Conservation (phyloP, 2,888 invertebrate species). For the Phasia obesa region DNA sequence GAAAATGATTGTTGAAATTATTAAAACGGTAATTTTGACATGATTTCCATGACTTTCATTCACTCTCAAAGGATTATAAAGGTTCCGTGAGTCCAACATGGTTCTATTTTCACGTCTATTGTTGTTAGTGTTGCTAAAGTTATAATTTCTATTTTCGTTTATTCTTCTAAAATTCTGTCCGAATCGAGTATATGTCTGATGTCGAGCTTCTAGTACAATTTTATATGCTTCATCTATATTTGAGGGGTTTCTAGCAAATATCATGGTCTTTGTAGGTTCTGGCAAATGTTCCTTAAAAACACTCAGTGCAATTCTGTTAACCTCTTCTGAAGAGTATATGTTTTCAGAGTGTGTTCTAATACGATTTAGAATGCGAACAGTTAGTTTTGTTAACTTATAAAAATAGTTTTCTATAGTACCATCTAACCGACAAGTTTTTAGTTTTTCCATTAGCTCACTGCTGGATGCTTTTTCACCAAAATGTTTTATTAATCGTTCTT, state of each 20-base stretch:
- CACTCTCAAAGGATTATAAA: not conserved
- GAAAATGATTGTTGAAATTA: not conserved
- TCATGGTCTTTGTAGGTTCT: too few relatives aligned
- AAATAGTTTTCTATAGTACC: constrained; percentile 22
- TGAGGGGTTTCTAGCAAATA: not conserved
- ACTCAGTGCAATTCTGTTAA: too few relatives aligned
- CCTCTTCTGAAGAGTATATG: too few relatives aligned
- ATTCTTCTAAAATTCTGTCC: too few relatives aligned
- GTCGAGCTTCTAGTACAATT: too few relatives aligned
- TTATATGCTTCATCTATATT: not conserved
- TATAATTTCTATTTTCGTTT: too few relatives aligned
- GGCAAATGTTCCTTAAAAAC: too few relatives aligned
- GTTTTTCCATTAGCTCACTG: constrained; percentile 11
- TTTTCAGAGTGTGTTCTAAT: not conserved
- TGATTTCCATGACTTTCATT: too few relatives aligned
- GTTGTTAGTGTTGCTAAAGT: too few relatives aligned
- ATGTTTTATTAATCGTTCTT: too few relatives aligned
- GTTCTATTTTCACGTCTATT: not conserved
- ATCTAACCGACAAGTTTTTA: constrained; percentile 10
- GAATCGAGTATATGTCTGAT: too few relatives aligned
- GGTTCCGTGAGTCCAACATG: not conserved
- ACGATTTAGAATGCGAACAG: constrained; percentile 6
- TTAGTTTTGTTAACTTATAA: constrained; percentile 13
- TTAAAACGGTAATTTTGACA: not conserved
- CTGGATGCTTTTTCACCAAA: constrained; percentile 10